Conservation (phyloP, 1,140 invertebrate genomes). For the Pogonognathellus flavescens region DNA sequence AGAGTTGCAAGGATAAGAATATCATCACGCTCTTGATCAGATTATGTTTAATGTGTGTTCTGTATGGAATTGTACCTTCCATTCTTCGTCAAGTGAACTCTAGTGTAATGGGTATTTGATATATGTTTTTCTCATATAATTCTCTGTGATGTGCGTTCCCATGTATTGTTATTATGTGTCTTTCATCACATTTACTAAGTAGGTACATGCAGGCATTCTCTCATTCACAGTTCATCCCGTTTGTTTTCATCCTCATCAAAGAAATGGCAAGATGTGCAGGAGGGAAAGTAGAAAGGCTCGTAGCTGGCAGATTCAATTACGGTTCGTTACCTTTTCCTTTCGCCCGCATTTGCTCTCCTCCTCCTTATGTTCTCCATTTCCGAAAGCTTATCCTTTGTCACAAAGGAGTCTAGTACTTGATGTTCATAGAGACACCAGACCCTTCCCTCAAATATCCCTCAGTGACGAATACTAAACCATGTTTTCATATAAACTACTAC, state of each 20-base stretch:
- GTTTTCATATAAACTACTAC: no score
- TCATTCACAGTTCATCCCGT: constrained; percentile 43
- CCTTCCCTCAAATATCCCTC: constrained; percentile 1
- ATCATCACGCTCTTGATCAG: constrained; percentile 38
- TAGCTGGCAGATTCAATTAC: constrained; percentile 40
- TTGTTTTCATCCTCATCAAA: constrained; percentile 47
- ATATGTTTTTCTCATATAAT: no score
- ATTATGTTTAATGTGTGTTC: constrained; percentile 36
- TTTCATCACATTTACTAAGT: not conserved
- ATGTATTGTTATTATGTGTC: constrained; percentile 9
- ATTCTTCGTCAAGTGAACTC: no score
- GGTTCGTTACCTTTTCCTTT: constrained; percentile 51
- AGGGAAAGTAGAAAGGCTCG: constrained; percentile 45
- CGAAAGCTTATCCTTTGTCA: constrained; percentile 42
- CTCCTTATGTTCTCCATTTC: constrained; percentile 41
- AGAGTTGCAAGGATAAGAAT: constrained; percentile 7
- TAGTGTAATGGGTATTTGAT: no score
- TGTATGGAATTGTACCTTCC: not conserved
- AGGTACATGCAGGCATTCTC: constrained; percentile 19
- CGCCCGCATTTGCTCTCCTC: constrained; percentile 37
- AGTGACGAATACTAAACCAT: not conserved
- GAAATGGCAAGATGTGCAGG: constrained; percentile 24
- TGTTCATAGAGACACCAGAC: not conserved
- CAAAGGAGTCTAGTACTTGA: not conserved
- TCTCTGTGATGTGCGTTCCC: not conserved